phyloP scores from a whole-genome alignment of 2,888 invertebrate genomes.

The Drosophila prostipennis region DNA sequence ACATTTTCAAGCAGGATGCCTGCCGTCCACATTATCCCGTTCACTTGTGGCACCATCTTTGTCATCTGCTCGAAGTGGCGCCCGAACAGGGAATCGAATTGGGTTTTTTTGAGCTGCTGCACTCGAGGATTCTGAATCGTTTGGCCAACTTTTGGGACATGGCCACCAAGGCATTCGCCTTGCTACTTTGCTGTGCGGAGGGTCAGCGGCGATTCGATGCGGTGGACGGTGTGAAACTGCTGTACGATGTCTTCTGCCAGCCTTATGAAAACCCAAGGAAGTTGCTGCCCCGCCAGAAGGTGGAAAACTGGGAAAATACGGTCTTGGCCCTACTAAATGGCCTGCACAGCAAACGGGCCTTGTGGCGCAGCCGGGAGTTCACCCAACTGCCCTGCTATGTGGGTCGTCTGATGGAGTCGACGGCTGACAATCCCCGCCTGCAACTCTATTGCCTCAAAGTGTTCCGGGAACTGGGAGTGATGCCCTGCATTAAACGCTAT shows the following conservation, averaged over 20 bases:
- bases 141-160: slow-evolving; percentile 65
- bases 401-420: slow-evolving; percentile 55
- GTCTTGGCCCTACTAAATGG: slow-evolving; percentile 74
- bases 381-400: slow-evolving; percentile 70
- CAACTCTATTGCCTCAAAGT: slow-evolving; percentile 80
- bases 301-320: slow-evolving; percentile 65
- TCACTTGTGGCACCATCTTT: slow-evolving; percentile 76
- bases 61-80: slow-evolving; percentile 70
- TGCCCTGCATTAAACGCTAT: slow-evolving; percentile 81
- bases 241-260: slow-evolving; percentile 66
- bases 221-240: slow-evolving; percentile 68
- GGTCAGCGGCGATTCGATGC: slow-evolving; percentile 74
- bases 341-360: slow-evolving; percentile 67
- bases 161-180: slow-evolving; percentile 80
- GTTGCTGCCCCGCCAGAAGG: slow-evolving; percentile 22
- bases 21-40: slow-evolving; percentile 58
- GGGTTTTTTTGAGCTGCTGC: slow-evolving; percentile 80
- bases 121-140: slow-evolving; percentile 57
- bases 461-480: slow-evolving; percentile 75
- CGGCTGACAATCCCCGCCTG: slow-evolving; percentile 54
- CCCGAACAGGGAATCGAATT: slow-evolving; percentile 73
- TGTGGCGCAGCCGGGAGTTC: slow-evolving; percentile 81
- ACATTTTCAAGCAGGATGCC: slow-evolving; percentile 60
- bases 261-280: background rate
- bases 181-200: slow-evolving; percentile 77